Conservation (phyloP, 2,888 invertebrate species). For the Chrysolina oricalcia region DNA sequence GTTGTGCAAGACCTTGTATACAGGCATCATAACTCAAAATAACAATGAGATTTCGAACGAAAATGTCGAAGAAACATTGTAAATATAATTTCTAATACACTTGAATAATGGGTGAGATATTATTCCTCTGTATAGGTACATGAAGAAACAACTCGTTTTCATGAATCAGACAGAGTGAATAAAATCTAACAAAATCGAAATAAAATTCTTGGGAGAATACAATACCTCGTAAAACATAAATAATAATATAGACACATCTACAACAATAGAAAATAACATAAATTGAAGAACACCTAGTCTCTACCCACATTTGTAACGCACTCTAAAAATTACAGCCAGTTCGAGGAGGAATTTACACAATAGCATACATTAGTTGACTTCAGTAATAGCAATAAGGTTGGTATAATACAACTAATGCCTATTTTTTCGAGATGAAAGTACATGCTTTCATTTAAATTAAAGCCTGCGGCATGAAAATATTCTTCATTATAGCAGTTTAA, state of each 20-base stretch:
- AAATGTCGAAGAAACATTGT: too few species aligned
- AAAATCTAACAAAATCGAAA: neutral
- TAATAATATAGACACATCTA: conserved; percentile 33
- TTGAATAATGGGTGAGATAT: too few species aligned
- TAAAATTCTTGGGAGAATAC: conserved; percentile 12
- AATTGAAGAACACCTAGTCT: conserved; percentile 31
- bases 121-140: too few species aligned
- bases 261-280: conserved; percentile 35
- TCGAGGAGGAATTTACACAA: conserved; percentile 29
- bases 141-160: neutral
- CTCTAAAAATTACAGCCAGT: conserved; percentile 23
- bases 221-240: conserved; percentile 25
- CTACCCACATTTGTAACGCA: conserved; percentile 33
- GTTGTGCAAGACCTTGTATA: too few species aligned
- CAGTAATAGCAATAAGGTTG: conserved; percentile 27
- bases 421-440: conserved; percentile 3
- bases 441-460: conserved; percentile 29
- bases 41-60: too few species aligned
- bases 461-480: neutral
- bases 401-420: conserved; percentile 8
- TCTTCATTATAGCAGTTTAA: conserved; percentile 7
- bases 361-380: conserved; percentile 30
- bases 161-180: conserved; percentile 1
- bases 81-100: too few species aligned
- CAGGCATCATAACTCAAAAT: too few species aligned